Evolutionary conservation across 2,113 vertebrate species (phyloP).

Genomic region (Xyrauchen texanus): DNA sequence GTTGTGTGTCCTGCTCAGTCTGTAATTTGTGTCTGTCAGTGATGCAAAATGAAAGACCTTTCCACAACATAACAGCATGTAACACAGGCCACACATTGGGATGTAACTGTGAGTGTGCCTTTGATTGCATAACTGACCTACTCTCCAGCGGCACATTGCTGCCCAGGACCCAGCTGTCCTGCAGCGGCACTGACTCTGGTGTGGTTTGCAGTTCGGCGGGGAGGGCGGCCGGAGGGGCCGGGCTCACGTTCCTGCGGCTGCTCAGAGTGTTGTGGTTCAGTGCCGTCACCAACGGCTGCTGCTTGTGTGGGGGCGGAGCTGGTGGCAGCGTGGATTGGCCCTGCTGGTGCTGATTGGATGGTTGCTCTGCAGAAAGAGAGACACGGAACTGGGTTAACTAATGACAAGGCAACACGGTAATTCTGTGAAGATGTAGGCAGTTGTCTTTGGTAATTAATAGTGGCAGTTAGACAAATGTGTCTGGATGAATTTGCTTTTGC

Average conservation of each 20-base stretch:
- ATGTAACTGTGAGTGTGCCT: conserved; percentile 12
- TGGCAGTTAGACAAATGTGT: conserved; percentile 43
- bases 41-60: conserved; percentile 11
- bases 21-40: background rate
- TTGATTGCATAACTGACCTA: conserved; percentile 34
- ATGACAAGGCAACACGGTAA: background rate
- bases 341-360: conserved; percentile 86
- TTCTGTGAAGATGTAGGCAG: conserved; percentile 19
- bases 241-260: conserved; percentile 89
- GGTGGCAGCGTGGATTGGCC: conserved; percentile 88
- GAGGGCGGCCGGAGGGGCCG: conserved; percentile 95
- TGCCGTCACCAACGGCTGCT: conserved; percentile 90
- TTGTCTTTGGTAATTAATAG: conserved; percentile 48
- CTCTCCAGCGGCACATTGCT: conserved; percentile 99
- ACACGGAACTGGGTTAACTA: conserved; percentile 24
- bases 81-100: background rate
- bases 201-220: conserved; percentile 99
- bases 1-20: background rate
- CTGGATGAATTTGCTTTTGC: conserved; percentile 42
- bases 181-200: conserved; percentile 99
- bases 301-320: conserved; percentile 89
- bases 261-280: conserved; percentile 94
- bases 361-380: conserved; percentile 82
- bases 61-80: background rate
- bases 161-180: conserved; percentile 99